Evolutionary conservation across 2,888 invertebrate genomes (phyloP), one percentile per base, ranked within the genome.

Genomic region (Ornithoptera alexandrae): DNA sequence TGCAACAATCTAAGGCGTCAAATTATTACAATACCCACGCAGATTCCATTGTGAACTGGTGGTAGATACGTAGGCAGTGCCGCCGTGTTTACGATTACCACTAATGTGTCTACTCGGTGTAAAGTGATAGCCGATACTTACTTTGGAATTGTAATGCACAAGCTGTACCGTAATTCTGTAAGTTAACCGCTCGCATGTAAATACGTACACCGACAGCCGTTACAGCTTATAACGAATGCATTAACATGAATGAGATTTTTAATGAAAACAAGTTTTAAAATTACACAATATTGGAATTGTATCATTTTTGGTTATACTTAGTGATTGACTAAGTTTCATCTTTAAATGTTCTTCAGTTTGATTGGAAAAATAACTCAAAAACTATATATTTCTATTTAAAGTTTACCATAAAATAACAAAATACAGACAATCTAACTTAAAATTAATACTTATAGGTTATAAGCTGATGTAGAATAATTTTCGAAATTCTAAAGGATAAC

Each of bases 11-110:
- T 17, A 18, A 53, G 24, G 62, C 59, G 39, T 70, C 69, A 66
- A 64, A 68, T 68, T 53, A 64, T 64, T 60, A 39, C 64, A 64
- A 50, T 66, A 66, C 69, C 69, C 59, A 66, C 69, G 66, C 69
- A 66, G 58, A 65, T 65, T 69, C 69, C 69, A 59, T 62, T 67
- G 59, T 24, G 20, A 39, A 50, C 39, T 46, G 62, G 53, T 61
- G 56, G 42, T 66, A 66, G 57, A 42, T 66, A 59, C 59, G 65
- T 42, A 39, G 58, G 53, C 64, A 42, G 57, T 59, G 17, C 39
- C 15, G 46, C 59, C 50, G 50, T 67, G 67, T 67, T 67, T 67
- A 67, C 67, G 62, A 67, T 67, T 62, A 39, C 56, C 22, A 36
- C 56, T 62, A 67, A 67, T 39, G 61, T 67, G 62, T 62, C 61